These are phyloP conservation scores for Haliclystus octoradiatus DNA, from an alignment of 30 jellyfish, hydroid and myxozoan species.

Conservation along the genomic window DNA sequence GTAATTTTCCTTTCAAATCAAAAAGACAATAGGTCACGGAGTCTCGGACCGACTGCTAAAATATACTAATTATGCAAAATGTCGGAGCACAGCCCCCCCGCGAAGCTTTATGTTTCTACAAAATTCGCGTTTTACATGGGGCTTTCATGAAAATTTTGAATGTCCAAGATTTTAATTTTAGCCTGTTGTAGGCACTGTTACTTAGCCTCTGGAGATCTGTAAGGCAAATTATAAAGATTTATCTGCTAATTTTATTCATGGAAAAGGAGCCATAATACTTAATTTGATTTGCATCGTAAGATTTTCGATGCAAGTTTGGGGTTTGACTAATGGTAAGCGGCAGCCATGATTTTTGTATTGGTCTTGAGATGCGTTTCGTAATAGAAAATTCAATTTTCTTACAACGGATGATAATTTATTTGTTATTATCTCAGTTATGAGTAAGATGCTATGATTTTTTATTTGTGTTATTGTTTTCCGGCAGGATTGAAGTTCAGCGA, in stretches of 20 bases:
- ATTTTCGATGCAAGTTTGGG: conserved; percentile 3
- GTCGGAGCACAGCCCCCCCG: conserved; percentile 78
- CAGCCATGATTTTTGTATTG: conserved; percentile 48
- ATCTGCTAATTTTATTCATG: not conserved
- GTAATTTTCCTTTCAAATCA: no score
- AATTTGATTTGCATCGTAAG: not conserved
- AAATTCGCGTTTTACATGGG: conserved; percentile 57
- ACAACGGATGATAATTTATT: not conserved
- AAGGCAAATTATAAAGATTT: not conserved
- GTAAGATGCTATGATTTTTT: not conserved
- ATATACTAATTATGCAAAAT: conserved; percentile 58
- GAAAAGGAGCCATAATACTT: not conserved
- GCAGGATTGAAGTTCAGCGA: not conserved
- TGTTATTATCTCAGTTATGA: not conserved
- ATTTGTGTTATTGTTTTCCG: not conserved
- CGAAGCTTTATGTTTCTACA: conserved; percentile 95
- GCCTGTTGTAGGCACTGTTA: not conserved
- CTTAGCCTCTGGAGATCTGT: not conserved
- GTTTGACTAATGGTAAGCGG: conserved; percentile 34
- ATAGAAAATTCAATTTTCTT: no score
- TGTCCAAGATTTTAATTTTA: conserved; percentile 23
- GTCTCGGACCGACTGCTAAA: conserved; percentile 58
- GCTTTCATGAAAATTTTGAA: conserved; percentile 32
- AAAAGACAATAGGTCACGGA: no score
- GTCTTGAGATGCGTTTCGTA: conserved; percentile 1